Conservation (phyloP, 2,888 invertebrate genomes). For the Drosophila algonquin region DNA sequence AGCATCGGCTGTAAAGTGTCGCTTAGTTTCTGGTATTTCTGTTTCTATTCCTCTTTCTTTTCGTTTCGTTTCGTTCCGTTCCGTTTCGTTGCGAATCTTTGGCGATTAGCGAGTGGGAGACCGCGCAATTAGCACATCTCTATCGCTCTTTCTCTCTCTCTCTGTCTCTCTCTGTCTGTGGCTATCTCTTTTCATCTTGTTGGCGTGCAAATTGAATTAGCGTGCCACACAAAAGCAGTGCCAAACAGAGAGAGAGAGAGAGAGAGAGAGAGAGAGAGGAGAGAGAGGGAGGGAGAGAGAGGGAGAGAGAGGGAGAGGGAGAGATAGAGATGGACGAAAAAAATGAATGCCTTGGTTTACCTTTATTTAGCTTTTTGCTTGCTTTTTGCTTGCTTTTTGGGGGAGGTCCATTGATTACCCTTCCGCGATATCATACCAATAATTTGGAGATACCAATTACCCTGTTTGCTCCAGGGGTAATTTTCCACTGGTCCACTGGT, state of each 20-base stretch:
- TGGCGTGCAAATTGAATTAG: slow-evolving; percentile 67
- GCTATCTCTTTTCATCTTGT: slow-evolving; percentile 18
- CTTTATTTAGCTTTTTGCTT: slow-evolving; percentile 27
- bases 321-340: no score
- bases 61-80: slow-evolving; percentile 2
- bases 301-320: slow-evolving; percentile 3
- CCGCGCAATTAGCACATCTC: slow-evolving; percentile 69
- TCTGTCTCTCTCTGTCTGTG: neutral
- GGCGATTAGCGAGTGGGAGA: slow-evolving; percentile 58
- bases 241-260: slow-evolving; percentile 2
- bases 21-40: slow-evolving; percentile 27
- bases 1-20: neutral
- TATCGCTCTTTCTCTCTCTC: slow-evolving; percentile 21
- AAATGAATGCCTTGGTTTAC: slow-evolving; percentile 31
- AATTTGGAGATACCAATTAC: slow-evolving; percentile 18
- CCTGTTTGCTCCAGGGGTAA: neutral
- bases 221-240: slow-evolving; percentile 21
- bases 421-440: slow-evolving; percentile 3
- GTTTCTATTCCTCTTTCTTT: neutral
- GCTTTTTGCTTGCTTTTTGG: slow-evolving; percentile 10
- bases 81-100: slow-evolving; percentile 38
- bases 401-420: slow-evolving; percentile 21
- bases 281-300: slow-evolving; percentile 5
- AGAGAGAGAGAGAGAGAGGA: slow-evolving; percentile 7
- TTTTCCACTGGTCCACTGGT: slow-evolving; percentile 33